These are phyloP conservation scores for Chroicocephalus ridibundus DNA, from an alignment of 2,113 vertebrate genomes.

Conservation along the genomic window DNA sequence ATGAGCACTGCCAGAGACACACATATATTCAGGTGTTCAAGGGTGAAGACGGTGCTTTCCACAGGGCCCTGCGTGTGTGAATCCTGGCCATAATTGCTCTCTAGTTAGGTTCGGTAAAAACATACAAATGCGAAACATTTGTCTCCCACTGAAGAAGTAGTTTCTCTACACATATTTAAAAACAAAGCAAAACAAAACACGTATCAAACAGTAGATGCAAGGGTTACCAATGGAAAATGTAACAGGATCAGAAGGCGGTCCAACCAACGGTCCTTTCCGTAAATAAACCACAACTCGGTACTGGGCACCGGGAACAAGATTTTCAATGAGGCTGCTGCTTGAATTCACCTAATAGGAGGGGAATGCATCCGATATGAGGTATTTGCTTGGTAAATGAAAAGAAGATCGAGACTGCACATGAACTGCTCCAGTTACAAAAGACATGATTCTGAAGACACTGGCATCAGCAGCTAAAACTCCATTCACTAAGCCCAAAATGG, in stretches of 20 bases:
- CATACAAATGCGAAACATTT: neutral
- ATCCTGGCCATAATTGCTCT: neutral
- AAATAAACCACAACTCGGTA: conserved; percentile 90
- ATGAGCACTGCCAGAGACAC: neutral
- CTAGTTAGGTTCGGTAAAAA: neutral
- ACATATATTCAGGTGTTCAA: neutral
- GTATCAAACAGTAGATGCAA: neutral
- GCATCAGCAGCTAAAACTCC: neutral
- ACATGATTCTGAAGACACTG: neutral
- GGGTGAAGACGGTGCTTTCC: neutral
- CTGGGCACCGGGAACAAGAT: conserved; percentile 92
- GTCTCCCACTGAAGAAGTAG: neutral
- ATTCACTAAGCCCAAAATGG: neutral
- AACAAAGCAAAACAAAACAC: neutral
- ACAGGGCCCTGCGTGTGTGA: neutral
- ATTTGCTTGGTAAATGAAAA: neutral
- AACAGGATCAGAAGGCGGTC: conserved; percentile 91
- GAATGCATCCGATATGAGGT: neutral
- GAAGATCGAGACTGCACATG: neutral
- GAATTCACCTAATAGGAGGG: conserved; percentile 84
- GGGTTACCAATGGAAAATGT: conserved; percentile 91
- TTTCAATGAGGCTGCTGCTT: conserved; percentile 86
- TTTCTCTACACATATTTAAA: neutral
- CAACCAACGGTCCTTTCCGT: conserved; percentile 87
- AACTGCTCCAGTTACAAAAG: neutral